These are phyloP conservation scores for Malacoctenus gilli DNA, from an alignment of 2,797 vertebrate genomes.

Conservation along the genomic window DNA sequence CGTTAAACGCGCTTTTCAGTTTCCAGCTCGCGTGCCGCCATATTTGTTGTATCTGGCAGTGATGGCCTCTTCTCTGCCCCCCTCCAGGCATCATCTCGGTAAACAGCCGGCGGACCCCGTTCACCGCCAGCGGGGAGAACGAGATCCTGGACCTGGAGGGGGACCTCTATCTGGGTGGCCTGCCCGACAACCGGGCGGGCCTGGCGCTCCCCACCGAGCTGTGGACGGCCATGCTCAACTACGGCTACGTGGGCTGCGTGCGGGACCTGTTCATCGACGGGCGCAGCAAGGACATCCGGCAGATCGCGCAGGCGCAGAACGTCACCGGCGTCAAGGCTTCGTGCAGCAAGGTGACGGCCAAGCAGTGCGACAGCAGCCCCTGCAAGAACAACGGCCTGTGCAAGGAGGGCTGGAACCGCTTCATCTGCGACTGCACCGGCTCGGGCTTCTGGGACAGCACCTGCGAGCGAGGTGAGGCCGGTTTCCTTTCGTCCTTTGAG, in stretches of 20 bases:
- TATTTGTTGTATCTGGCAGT: background rate
- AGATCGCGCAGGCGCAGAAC: constrained; percentile 91
- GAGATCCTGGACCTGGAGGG: constrained; percentile 97
- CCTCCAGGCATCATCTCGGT: constrained; percentile 93
- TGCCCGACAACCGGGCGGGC: constrained; percentile 89
- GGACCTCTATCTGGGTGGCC: constrained; percentile 93
- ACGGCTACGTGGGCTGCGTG: constrained; percentile 95
- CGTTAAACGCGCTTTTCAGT: no score
- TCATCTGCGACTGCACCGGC: constrained; percentile 94
- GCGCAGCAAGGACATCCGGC: constrained; percentile 95
- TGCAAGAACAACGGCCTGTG: constrained; percentile 93
- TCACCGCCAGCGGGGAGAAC: constrained; percentile 95
- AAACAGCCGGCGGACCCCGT: constrained; percentile 93
- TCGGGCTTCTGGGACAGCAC: constrained; percentile 93
- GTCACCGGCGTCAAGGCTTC: constrained; percentile 90
- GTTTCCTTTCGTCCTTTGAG: no score
- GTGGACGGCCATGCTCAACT: constrained; percentile 98
- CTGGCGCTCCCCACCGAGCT: constrained; percentile 95
- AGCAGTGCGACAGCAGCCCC: constrained; percentile 93
- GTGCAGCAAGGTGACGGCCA: constrained; percentile 87
- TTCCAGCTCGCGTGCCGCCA: background rate
- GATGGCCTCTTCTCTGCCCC: constrained; percentile 23
- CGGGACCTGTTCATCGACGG: constrained; percentile 96
- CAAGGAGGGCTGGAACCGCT: constrained; percentile 97
- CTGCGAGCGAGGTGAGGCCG: constrained; percentile 91